Evolutionary conservation across 1,140 invertebrate genomes (phyloP), one percentile per base, ranked within the genome.

Genomic region (Lordiphosa stackelbergi): DNA sequence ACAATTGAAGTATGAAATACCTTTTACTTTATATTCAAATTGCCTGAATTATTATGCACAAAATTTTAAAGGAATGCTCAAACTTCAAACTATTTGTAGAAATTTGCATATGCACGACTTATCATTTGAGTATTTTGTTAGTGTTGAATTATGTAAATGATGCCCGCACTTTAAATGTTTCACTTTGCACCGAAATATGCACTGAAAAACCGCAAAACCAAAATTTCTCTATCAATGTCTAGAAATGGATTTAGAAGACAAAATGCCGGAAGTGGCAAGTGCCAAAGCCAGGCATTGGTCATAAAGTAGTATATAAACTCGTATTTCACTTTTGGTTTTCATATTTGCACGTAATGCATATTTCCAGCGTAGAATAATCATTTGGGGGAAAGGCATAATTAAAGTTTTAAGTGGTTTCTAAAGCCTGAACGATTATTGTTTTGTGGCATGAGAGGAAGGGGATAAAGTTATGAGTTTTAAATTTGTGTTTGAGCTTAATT

Each of bases 191-290:
- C 19, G 38, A 73, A 31, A 31, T 11, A 43, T 49, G 56, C 59
- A 60, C 53, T 45, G 34, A 51, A 70, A 68, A 71, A 65, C 71
- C 60, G 11, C 43, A 63, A 72, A 69, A 81, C 58, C 71, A 52
- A 61, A 64, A 81, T 68, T 68, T 63, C 48, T 46, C 63, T 62
- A 49, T 68, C 49, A 51, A 64, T 75, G 65, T 61, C 57, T 69
- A 51, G 37, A 53, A 69, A 81, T 81, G 64, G 77, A 75, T 81
- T 83, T 81, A 46, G 66, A 68, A 74, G 46, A 54, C 64, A 55
- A 64, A 45, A 72, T 56, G 68, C 62, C 58, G 53, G 64, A 58
- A 69, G 65, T 53, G 41, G 42, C 46, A 73, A 53, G 38, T 53
- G 46, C 54, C 35, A 53, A 65, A 31, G 28, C 28, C 28, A 31